Base-by-base conservation (phyloP, 2,888 invertebrate genomes). In the Schrankia costaestrigalis region DNA sequence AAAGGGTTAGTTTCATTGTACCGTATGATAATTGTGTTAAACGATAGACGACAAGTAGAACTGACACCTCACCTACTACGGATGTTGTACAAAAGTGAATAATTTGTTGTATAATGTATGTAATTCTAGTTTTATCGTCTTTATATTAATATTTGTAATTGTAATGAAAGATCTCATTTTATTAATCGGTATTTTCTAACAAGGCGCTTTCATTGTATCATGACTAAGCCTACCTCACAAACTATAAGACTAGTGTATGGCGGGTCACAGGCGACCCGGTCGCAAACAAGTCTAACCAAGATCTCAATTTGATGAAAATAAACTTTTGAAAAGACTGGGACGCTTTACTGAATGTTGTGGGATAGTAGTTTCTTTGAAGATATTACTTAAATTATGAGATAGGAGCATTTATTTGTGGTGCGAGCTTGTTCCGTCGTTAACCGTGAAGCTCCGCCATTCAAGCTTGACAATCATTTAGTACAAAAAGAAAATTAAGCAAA, bases 171-270 rank as follows among this genome's bases (percentile, higher is more conserved):
- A 87, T 87, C 87, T 87, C 87, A 87, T 87, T 86, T 86, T 84
- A 87, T 85, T 87, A 87, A 86, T 87, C 87, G 87, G 87, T 87
- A 87, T 86, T 87, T 85, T 84, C 79, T 87, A 86, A 87, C 87
- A 86, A 86, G 87, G 86, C 86, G 86, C 85, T 86, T 81, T 86
- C 86, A 85, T 86, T 84, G 83, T 78, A 85, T 84, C 87, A 86
- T 87, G 87, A 87, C 86, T 86, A 82, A 79, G 87, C 87, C 86
- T 87, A 87, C 87, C 87, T 87, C 87, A 87, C 84, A 84, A 81
- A 79, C 79, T 78, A 73, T 75, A 75, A 71, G 85, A 78, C 82
- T 74, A 64, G 70, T 54, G 71, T 55, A 63, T 65, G 66, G 69
- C 56, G 52, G 60, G 58, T 58, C 60, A 47, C 48, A 50, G 56